Conservation (phyloP, 2,888 invertebrate species). For the Conistra vaccinii region DNA sequence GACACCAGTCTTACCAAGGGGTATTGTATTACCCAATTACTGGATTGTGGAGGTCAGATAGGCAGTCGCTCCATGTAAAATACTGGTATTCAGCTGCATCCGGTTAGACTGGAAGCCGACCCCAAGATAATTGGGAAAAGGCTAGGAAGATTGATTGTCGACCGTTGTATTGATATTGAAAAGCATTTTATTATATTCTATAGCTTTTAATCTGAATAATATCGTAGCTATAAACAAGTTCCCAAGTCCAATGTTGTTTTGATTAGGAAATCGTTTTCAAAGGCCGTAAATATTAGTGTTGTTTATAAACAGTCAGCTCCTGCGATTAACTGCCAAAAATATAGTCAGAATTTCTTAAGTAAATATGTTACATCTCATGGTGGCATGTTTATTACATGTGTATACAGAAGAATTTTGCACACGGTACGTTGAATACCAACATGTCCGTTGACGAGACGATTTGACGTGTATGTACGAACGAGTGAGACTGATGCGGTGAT, state of each 20-base stretch:
- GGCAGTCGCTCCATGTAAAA: no score
- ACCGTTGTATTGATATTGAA: not conserved
- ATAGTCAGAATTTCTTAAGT: conserved; percentile 31
- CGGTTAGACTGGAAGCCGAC: no score
- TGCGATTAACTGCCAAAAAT: conserved; percentile 37
- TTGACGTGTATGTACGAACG: conserved; percentile 5
- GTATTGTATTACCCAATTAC: no score
- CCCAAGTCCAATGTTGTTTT: conserved; percentile 9
- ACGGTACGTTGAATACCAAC: conserved; percentile 42
- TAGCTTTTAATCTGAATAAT: not conserved
- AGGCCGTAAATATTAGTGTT: conserved; percentile 28
- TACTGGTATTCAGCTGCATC: no score
- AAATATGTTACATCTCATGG: conserved; percentile 33
- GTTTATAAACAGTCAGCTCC: conserved; percentile 13
- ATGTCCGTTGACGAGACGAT: conserved; percentile 21
- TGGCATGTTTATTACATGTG: conserved; percentile 47
- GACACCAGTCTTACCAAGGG: no score
- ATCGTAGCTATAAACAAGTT: conserved; percentile 17
- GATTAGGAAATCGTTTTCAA: conserved; percentile 5
- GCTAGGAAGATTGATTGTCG: no score
- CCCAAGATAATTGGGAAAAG: no score
- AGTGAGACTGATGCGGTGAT: conserved; percentile 29
- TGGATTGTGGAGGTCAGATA: no score
- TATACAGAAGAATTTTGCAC: conserved; percentile 51
- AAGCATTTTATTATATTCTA: not conserved